These are phyloP conservation scores for Ornithorhynchus anatinus DNA, from an alignment of 2,113 vertebrate genomes.

Conservation along the genomic window DNA sequence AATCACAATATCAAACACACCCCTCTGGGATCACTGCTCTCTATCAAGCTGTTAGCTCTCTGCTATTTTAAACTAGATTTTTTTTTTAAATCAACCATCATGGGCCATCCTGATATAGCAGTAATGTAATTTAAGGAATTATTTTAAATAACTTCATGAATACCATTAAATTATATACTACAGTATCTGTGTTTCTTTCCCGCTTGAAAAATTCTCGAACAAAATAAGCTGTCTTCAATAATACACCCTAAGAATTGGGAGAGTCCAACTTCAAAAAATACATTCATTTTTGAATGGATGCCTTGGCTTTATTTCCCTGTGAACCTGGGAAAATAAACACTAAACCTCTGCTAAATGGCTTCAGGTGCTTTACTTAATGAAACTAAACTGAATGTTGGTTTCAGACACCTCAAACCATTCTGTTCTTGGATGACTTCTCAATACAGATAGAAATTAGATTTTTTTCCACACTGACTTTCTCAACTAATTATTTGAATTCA, in stretches of 20 bases:
- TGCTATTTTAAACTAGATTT: neutral
- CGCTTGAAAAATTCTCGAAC: neutral
- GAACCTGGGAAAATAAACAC: slow-evolving; percentile 7
- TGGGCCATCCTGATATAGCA: neutral
- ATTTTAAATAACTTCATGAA: slow-evolving; percentile 30
- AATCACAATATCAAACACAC: slow-evolving; percentile 12
- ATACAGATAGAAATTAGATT: neutral
- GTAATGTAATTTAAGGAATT: slow-evolving; percentile 6
- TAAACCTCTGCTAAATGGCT: neutral
- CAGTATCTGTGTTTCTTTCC: neutral
- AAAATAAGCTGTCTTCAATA: neutral
- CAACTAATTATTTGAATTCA: neutral
- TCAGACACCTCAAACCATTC: neutral
- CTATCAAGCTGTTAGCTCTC: slow-evolving; percentile 14
- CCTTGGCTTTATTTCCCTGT: neutral
- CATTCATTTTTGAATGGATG: neutral
- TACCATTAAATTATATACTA: neutral
- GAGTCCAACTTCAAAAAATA: neutral
- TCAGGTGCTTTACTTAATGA: neutral
- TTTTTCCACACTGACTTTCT: slow-evolving; percentile 9
- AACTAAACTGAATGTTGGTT: neutral
- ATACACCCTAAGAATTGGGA: neutral
- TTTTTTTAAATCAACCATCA: slow-evolving; percentile 25
- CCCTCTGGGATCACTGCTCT: neutral
- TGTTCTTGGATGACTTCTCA: neutral